Evolutionary conservation across 2,113 vertebrate genomes (phyloP).

Genomic region (Rhizomys pruinosus): DNA sequence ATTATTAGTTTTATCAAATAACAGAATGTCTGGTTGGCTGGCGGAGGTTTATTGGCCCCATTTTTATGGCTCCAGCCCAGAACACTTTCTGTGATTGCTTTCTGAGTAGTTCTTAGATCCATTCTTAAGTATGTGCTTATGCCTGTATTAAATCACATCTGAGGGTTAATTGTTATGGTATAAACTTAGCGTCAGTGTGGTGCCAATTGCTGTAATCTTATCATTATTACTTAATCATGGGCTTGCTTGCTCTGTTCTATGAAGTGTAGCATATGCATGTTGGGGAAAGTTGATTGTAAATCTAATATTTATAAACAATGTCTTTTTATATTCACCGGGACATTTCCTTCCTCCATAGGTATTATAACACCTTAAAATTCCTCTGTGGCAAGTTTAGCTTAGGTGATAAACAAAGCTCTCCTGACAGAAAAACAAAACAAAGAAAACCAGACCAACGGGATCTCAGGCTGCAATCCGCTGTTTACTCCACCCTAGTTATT

Average conservation of each 20-base stretch:
- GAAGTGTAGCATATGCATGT: neutral
- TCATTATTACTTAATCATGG: conserved; percentile 59
- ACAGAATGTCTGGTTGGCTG: conserved; percentile 78
- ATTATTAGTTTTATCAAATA: conserved; percentile 82
- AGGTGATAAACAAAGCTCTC: neutral
- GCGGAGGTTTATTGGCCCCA: conserved; percentile 62
- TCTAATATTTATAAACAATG: conserved; percentile 49
- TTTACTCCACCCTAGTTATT: neutral
- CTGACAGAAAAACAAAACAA: conserved; percentile 24
- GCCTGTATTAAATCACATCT: conserved; percentile 61
- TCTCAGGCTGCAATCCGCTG: neutral
- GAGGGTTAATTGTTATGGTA: conserved; percentile 57
- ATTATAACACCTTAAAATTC: conserved; percentile 42
- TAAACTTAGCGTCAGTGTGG: conserved; percentile 44
- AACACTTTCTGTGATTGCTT: conserved; percentile 71
- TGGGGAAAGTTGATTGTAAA: conserved; percentile 39
- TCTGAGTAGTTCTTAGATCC: conserved; percentile 64
- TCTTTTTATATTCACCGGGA: conserved; percentile 27
- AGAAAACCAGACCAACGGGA: conserved; percentile 14
- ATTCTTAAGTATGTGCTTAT: conserved; percentile 59
- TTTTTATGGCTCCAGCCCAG: conserved; percentile 66
- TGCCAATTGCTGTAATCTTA: conserved; percentile 60
- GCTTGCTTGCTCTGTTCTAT: conserved; percentile 26
- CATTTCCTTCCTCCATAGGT: neutral
- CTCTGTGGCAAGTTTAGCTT: conserved; percentile 3